Percentiles rank a stretch among this genome's conserved stretches.
These are phyloP conservation scores for Verasper variegatus DNA, from an alignment of 2,113 vertebrate genomes.

Conservation along the genomic window DNA sequence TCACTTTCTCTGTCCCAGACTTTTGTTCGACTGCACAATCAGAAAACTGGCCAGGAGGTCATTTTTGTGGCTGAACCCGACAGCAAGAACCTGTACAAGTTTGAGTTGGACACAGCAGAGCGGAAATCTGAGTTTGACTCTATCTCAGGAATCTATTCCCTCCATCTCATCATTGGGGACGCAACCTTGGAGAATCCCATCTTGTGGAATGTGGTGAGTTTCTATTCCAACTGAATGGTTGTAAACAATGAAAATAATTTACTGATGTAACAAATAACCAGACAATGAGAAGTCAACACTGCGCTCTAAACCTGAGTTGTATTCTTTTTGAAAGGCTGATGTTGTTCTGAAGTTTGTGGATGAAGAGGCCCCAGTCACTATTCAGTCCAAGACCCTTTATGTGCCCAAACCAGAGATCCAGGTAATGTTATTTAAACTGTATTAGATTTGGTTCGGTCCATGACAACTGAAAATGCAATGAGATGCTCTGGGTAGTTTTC, in stretches of 20 bases:
- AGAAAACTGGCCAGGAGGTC: constrained; percentile 97
- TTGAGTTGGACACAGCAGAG: constrained; percentile 95
- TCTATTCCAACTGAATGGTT: neutral
- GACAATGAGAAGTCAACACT: neutral
- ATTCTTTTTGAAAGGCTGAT: constrained; percentile 86
- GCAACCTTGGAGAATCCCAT: constrained; percentile 98
- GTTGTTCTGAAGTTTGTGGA: constrained; percentile 95
- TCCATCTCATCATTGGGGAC: constrained; percentile 95
- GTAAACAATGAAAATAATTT: neutral
- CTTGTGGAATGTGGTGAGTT: constrained; percentile 95
- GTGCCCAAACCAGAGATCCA: constrained; percentile 96
- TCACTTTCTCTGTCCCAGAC: constrained; percentile 80
- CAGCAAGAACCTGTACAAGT: constrained; percentile 94
- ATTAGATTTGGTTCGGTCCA: neutral
- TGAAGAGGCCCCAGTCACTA: constrained; percentile 89
- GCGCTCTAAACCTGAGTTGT: neutral
- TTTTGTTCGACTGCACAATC: constrained; percentile 96
- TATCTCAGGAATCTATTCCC: constrained; percentile 94
- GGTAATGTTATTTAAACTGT: constrained; percentile 72
- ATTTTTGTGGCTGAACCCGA: constrained; percentile 98
- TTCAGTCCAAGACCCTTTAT: constrained; percentile 94
- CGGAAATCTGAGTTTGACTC: constrained; percentile 95
- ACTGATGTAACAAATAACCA: neutral
- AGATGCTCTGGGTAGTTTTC: neutral
- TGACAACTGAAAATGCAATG: neutral